Base-by-base conservation (phyloP, 2,113 vertebrate species). In the Albula glossodonta region DNA sequence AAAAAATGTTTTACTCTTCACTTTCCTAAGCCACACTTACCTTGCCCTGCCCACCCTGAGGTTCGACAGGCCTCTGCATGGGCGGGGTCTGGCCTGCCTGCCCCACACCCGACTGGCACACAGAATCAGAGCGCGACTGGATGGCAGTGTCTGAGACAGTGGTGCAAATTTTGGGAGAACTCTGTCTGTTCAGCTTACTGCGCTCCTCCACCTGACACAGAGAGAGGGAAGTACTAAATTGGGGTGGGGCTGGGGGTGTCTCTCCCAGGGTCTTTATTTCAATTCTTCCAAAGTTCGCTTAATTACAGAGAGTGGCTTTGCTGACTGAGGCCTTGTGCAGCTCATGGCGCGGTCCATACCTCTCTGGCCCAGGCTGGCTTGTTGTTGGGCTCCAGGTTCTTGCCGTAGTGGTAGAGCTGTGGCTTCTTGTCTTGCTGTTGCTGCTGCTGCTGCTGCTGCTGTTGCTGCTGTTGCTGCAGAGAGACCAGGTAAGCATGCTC, bases 401-500 rank as follows among this genome's bases (percentile, higher is more conserved):
- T 97, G 89, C 95, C 96, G 12, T 97, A 97, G 88, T 97, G 97
- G 85, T 97, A 97, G 15, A 97, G 93, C 70, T 97, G 96, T 5
- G 97, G 96, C 90, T 97, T 95, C 90, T 97, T 97, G 17, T 96
- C 94, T 85, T 96, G 95, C 85, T 96, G 90, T 3, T 88, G 89
- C 50, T 91, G 91, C 25, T 84, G 90, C 50, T 91, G 91, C 25
- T 84, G 90, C 2, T 87, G 92, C 25, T 91, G 92, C 15, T 92
- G 88, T 19, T 92, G 91, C 80, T 95, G 94, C 84, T 95, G 96
- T 52, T 97, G 97, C 85, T 97, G 97, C 87, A 97, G 95, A 60
- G 97, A 97, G 90, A 97, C 97, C 88, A 98, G 96, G 93, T 97
- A 98, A 81, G 97, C 97, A 2, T 98, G 97, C 83, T 98, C 97